Conservation (phyloP, 1,140 invertebrate genomes). For the Tachypleus tridentatus region DNA sequence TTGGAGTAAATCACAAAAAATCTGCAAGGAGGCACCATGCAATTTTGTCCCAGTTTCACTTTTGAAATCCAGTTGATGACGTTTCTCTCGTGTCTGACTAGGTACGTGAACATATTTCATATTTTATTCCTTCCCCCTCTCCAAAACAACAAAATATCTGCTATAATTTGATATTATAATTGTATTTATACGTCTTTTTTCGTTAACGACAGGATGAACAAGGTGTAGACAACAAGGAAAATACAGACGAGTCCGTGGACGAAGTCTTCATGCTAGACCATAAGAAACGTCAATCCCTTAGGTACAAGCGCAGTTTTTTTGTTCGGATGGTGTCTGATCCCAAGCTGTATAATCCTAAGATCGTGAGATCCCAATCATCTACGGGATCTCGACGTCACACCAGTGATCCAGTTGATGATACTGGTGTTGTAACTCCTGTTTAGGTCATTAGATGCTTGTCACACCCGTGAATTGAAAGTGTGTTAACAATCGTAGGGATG, state of each 20-base stretch:
- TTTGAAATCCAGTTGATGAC: too few relatives aligned
- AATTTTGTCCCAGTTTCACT: too few relatives aligned
- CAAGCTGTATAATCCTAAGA: constrained; percentile 82
- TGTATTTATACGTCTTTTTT: too few relatives aligned
- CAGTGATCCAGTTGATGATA: constrained; percentile 20
- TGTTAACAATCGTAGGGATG: too few relatives aligned
- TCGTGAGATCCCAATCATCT: constrained; percentile 27
- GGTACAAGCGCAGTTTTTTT: constrained; percentile 86
- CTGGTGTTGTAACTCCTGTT: constrained; percentile 19
- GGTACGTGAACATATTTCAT: too few relatives aligned
- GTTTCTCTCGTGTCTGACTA: too few relatives aligned
- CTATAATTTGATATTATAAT: too few relatives aligned
- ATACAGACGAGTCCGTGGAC: constrained; percentile 29
- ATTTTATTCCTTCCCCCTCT: too few relatives aligned
- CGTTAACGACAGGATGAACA: constrained; percentile 2
- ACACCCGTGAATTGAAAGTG: too few relatives aligned
- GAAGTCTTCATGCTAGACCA: constrained; percentile 34
- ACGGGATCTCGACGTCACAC: constrained; percentile 19
- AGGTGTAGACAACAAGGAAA: constrained; percentile 18
- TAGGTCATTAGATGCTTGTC: neutral
- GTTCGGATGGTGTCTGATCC: constrained; percentile 91
- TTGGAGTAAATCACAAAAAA: too few relatives aligned
- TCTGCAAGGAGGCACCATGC: too few relatives aligned
- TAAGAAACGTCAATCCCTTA: constrained; percentile 53
- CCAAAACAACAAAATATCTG: too few relatives aligned